phyloP scores from a whole-genome alignment of 2,113 vertebrate species.

The Oxygymnocypris stewartii region DNA sequence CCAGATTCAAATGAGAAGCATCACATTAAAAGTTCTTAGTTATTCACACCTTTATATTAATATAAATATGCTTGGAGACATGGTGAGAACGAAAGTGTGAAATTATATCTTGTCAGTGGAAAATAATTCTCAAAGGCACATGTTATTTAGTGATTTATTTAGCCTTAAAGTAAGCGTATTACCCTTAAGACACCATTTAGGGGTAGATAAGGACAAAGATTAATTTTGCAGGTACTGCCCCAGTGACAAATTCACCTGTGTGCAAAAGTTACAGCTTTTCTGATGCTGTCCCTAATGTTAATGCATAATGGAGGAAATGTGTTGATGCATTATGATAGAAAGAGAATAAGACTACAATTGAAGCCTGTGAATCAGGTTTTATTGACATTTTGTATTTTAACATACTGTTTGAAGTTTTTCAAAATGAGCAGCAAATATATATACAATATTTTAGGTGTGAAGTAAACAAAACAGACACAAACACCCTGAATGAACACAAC shows the following conservation, averaged over 20 bases:
- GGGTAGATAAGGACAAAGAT: not conserved
- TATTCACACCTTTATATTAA: not conserved
- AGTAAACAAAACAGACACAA: conserved; percentile 5
- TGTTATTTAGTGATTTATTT: not conserved
- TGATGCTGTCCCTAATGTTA: not conserved
- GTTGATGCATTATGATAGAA: not conserved
- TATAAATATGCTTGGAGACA: not conserved
- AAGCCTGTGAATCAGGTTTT: not conserved
- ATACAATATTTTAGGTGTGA: conserved; percentile 6
- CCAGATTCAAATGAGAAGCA: not conserved
- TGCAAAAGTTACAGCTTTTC: not conserved
- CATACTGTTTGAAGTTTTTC: conserved; percentile 7
- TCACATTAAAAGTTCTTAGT: not conserved
- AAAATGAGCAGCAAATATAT: conserved; percentile 34
- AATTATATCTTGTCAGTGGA: not conserved
- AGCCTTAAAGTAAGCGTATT: too few relatives aligned
- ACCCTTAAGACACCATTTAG: not conserved
- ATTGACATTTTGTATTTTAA: conserved; percentile 13
- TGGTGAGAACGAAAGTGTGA: not conserved
- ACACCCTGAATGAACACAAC: not conserved
- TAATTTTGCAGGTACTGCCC: not conserved
- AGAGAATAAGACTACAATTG: not conserved
- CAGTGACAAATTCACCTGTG: not conserved
- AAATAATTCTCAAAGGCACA: not conserved
- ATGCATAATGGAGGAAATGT: not conserved